Base-by-base conservation (phyloP, 2,797 vertebrate genomes). In the Pseudomugil tenellus region DNA sequence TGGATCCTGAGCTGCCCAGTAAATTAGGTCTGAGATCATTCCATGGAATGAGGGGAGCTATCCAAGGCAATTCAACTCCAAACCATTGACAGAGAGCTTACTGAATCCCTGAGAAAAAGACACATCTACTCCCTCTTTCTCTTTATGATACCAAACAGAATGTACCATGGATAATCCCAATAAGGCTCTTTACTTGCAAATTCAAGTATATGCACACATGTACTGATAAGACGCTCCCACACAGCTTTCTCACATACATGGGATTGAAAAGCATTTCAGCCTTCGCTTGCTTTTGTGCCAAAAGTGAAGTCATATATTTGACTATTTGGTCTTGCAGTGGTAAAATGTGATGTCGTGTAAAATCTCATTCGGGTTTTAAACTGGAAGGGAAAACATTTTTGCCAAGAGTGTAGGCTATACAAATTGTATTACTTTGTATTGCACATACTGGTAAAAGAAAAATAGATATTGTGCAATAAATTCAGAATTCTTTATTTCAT, bases 1-100 rank as follows among this genome's bases (percentile, higher is more conserved):
- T 94, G 90, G 90, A 90, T 93, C 93, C 88, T 75, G 64, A 91
- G 91, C 90, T 87, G 91, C 93, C 94, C 92, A 93, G 92, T 95
- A 95, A 97, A 96, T 95, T 95, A 94, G 94, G 92, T 94, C 95
- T 95, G 80, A 77, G 93, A 94, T 92, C 94, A 92, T 94, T 93
- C 91, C 89, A 76, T 72, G 83, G 91, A 94, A 94, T 92, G 77
- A 90, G 75, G 91, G 93, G 91, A 91, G 86, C 91, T 79, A 72
- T 90, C 89, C 91, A 82, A 69, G 4, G 84, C 91, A 91, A 93
- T 92, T 91, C 92, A 92, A 81, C 82, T 80, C 87, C 84, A 92
- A 90, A 88, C 89, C 88, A 91, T 93, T 91, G 91, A 94, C 92
- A 92, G 89, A 92, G 89, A 94, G 92, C 90, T 89, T 92, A 91